phyloP scores from a whole-genome alignment of 1,140 invertebrate species.

The Whitmania pigra region DNA sequence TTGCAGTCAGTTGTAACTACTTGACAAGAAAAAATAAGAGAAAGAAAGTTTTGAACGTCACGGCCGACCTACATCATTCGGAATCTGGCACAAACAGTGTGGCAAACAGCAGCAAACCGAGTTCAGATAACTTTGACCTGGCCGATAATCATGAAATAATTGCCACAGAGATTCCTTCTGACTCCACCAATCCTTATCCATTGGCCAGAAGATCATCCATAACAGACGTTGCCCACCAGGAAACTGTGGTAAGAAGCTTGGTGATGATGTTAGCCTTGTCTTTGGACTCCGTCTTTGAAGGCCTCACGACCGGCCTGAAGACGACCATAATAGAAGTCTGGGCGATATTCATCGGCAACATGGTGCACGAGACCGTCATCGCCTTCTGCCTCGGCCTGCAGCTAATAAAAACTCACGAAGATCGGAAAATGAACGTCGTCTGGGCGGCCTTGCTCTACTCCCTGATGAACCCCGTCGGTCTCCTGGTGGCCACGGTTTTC shows the following conservation, averaged over 20 bases:
- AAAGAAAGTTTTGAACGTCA: background rate
- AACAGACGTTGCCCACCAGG: slow-evolving; percentile 17
- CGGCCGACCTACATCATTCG: background rate
- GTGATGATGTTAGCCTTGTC: slow-evolving; percentile 33
- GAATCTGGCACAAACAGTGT: background rate
- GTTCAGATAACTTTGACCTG: background rate
- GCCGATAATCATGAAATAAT: background rate
- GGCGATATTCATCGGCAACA: slow-evolving; percentile 41
- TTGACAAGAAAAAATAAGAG: background rate
- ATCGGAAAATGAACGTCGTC: slow-evolving; percentile 26
- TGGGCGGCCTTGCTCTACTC: slow-evolving; percentile 43
- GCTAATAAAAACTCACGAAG: slow-evolving; percentile 30
- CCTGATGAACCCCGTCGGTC: slow-evolving; percentile 53
- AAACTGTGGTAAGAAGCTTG: slow-evolving; percentile 25
- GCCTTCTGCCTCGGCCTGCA: slow-evolving; percentile 42
- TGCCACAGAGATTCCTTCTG: background rate
- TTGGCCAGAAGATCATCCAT: slow-evolving; percentile 15
- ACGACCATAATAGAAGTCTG: slow-evolving; percentile 29
- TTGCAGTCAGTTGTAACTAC: slow-evolving; percentile 13
- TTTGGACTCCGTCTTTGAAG: slow-evolving; percentile 36
- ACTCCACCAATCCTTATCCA: slow-evolving; percentile 12
- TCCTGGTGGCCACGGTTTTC: slow-evolving; percentile 47
- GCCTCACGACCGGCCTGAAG: slow-evolving; percentile 38
- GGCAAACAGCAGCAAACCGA: background rate
- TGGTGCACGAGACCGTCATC: slow-evolving; percentile 43